Evolutionary conservation across 2,113 vertebrate genomes (phyloP).

Genomic region (Sinocyclocheilus anshuiensis): DNA sequence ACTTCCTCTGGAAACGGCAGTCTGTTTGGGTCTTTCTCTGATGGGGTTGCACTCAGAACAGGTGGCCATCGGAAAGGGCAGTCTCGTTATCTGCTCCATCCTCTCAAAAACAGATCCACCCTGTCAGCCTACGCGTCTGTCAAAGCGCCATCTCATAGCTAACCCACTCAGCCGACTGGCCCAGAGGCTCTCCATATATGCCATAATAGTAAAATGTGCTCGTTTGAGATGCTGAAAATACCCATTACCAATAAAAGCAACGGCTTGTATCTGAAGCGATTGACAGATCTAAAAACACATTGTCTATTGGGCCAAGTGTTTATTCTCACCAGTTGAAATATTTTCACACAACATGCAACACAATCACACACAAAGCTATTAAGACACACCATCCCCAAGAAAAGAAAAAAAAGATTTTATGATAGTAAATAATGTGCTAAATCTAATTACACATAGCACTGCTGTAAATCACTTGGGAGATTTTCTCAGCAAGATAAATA

Average conservation of each 20-base stretch:
- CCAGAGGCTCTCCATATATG: constrained; percentile 20
- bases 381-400: constrained; percentile 2
- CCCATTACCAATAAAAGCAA: constrained; percentile 15
- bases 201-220: constrained; percentile 9
- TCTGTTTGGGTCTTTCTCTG: constrained; percentile 21
- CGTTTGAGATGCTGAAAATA: constrained; percentile 1
- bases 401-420: background rate
- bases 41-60: constrained; percentile 46
- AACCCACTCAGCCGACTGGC: constrained; percentile 57
- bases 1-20: background rate
- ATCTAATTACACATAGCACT: background rate
- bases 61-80: constrained; percentile 67
- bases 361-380: constrained; percentile 7
- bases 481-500: background rate
- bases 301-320: background rate
- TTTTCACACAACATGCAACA: constrained; percentile 1
- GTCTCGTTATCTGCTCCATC: constrained; percentile 65
- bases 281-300: constrained; percentile 14
- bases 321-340: background rate
- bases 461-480: background rate
- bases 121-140: constrained; percentile 63
- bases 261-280: background rate
- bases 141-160: constrained; percentile 46
- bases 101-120: constrained; percentile 54
- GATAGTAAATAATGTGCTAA: constrained; percentile 4